A percentile compares a stretch with the other conserved stretches of the same genome.
Evolutionary conservation across 2,888 invertebrate species (phyloP).

Genomic region (Pheosia tremula): DNA sequence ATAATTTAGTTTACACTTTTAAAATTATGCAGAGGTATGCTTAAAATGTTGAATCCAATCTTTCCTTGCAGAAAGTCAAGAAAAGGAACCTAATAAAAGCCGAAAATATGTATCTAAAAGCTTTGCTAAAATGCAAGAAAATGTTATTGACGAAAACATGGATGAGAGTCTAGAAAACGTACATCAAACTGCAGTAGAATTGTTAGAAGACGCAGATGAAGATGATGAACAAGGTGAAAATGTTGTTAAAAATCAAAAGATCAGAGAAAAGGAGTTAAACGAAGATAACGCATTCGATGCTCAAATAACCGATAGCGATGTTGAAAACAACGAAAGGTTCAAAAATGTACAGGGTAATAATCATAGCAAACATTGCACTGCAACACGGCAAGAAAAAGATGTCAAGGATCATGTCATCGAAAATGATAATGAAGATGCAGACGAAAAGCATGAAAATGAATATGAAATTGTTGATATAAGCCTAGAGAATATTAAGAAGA

Average conservation of each 20-base stretch:
- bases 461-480: neutral
- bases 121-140: slow-evolving; percentile 18
- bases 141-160: slow-evolving; percentile 3
- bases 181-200: neutral
- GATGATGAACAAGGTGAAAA: slow-evolving; percentile 3
- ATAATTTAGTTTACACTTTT: slow-evolving; percentile 3
- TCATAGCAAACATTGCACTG: neutral
- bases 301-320: neutral
- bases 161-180: neutral
- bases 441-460: neutral
- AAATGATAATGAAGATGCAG: neutral
- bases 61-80: neutral
- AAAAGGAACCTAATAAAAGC: neutral
- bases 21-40: too few species aligned
- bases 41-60: too few species aligned
- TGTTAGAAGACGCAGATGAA: neutral
- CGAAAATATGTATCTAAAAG: slow-evolving; percentile 16
- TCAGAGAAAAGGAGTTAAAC: slow-evolving; percentile 2
- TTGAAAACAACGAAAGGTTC: neutral
- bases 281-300: slow-evolving; percentile 9
- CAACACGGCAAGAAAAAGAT: neutral
- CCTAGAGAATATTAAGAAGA: slow-evolving; percentile 12
- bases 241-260: neutral
- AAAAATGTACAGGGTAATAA: neutral
- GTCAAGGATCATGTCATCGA: neutral